phyloP scores from a whole-genome alignment of 2,797 vertebrate genomes.

The Taeniopygia guttata region DNA sequence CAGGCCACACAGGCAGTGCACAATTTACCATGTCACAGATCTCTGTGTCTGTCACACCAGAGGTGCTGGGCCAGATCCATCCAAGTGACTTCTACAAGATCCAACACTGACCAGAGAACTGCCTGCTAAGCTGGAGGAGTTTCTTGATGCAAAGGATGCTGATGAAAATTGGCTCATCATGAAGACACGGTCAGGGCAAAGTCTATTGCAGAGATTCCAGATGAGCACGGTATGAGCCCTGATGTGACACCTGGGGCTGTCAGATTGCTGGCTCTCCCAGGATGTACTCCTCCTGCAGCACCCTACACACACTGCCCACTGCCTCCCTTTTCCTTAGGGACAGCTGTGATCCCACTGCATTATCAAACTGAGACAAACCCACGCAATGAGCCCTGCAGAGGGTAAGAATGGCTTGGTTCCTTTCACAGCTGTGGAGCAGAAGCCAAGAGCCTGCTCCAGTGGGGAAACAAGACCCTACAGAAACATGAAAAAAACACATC shows the following conservation, averaged over 20 bases:
- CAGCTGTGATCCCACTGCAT: background rate
- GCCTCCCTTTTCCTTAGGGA: background rate
- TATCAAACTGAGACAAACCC: background rate
- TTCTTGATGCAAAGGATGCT: background rate
- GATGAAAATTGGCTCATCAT: background rate
- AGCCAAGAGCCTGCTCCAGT: background rate
- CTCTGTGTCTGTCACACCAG: background rate
- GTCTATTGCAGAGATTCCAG: background rate
- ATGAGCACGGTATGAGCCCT: background rate
- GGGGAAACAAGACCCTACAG: background rate
- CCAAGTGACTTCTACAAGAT: background rate
- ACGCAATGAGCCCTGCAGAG: background rate
- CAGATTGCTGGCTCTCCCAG: background rate
- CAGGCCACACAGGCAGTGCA: background rate
- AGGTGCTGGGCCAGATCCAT: background rate
- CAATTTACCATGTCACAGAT: rapidly evolving
- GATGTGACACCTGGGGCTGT: background rate
- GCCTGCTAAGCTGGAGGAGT: background rate
- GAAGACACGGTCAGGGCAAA: background rate
- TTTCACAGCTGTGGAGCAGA: slow-evolving; percentile 10
- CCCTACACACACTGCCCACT: background rate
- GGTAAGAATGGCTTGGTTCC: slow-evolving; percentile 52
- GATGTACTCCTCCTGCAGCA: background rate
- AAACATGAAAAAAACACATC: background rate
- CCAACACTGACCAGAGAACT: background rate